Evolutionary conservation across 1,140 invertebrate genomes (phyloP).

Genomic region (Zaprionus ghesquierei): DNA sequence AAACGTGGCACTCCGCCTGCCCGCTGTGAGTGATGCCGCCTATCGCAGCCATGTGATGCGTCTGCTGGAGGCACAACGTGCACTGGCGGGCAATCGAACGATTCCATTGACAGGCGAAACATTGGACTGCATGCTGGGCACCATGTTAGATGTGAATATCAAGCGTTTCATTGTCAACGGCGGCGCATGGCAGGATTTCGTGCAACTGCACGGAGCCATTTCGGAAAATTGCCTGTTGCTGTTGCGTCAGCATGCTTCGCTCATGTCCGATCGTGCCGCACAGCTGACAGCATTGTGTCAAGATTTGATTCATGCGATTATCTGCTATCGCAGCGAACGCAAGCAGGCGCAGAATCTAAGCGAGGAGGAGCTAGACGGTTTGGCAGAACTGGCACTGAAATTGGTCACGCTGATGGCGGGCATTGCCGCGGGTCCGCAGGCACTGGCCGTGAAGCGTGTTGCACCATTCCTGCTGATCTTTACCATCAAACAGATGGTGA

Average conservation of each 20-base stretch:
- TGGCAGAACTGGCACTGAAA: constrained; percentile 70
- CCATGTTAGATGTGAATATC: constrained; percentile 69
- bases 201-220: constrained; percentile 46
- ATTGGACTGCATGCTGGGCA: constrained; percentile 63
- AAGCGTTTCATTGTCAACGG: constrained; percentile 51
- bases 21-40: constrained; percentile 5
- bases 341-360: constrained; percentile 58
- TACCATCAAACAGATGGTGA: constrained; percentile 74
- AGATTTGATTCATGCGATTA: constrained; percentile 70
- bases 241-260: constrained; percentile 57
- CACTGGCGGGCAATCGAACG: constrained; percentile 62
- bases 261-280: constrained; percentile 70
- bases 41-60: constrained; percentile 35
- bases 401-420: constrained; percentile 66
- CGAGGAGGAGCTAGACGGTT: constrained; percentile 60
- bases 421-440: constrained; percentile 46
- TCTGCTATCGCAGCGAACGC: constrained; percentile 73
- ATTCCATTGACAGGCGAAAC: constrained; percentile 68
- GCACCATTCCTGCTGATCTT: constrained; percentile 77
- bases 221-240: constrained; percentile 54
- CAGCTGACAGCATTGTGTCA: constrained; percentile 68
- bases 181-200: constrained; percentile 51
- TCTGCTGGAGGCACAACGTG: constrained; percentile 57
- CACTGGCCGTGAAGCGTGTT: constrained; percentile 71
- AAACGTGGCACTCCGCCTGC: constrained; percentile 47